Percentiles rank a stretch among this genome's conserved stretches.
phyloP scores from a whole-genome alignment of 2,113 vertebrate species.

The Callospermophilus lateralis region DNA sequence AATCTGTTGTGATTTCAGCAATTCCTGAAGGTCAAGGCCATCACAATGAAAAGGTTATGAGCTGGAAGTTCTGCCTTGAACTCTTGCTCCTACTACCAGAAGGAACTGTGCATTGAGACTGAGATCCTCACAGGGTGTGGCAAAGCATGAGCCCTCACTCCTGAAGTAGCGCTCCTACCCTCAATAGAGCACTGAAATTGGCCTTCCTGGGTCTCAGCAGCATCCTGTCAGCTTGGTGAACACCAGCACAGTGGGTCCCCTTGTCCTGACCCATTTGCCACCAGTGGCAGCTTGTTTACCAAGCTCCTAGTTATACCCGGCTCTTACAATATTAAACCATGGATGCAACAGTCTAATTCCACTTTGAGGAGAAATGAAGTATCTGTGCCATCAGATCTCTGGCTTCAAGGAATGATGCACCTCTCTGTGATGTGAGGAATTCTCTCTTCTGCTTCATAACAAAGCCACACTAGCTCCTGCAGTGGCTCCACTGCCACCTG shows the following conservation, averaged over 20 bases:
- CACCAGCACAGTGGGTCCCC: not conserved
- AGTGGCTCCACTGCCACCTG: not conserved
- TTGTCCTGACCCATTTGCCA: not conserved
- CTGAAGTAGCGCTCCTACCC: not conserved
- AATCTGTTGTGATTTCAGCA: not conserved
- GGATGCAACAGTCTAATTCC: not conserved
- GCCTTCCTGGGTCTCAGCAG: rapidly evolving
- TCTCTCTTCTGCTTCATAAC: not conserved
- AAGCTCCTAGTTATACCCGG: not conserved
- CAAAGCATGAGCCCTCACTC: rapidly evolving
- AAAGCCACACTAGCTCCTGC: not conserved
- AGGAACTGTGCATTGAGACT: not conserved
- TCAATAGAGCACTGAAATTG: not conserved
- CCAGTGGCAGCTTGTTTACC: not conserved
- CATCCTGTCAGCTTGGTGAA: not conserved
- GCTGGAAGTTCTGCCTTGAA: not conserved
- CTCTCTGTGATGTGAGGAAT: not conserved
- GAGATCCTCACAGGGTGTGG: not conserved
- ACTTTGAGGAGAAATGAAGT: not conserved
- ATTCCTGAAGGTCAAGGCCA: not conserved
- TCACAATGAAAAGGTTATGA: not conserved
- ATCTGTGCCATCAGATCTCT: not conserved
- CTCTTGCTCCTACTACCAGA: not conserved
- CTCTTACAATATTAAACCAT: not conserved
- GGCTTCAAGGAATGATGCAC: not conserved